phyloP scores from a whole-genome alignment of 2,797 vertebrate genomes.

The Chiroxiphia lanceolata region DNA sequence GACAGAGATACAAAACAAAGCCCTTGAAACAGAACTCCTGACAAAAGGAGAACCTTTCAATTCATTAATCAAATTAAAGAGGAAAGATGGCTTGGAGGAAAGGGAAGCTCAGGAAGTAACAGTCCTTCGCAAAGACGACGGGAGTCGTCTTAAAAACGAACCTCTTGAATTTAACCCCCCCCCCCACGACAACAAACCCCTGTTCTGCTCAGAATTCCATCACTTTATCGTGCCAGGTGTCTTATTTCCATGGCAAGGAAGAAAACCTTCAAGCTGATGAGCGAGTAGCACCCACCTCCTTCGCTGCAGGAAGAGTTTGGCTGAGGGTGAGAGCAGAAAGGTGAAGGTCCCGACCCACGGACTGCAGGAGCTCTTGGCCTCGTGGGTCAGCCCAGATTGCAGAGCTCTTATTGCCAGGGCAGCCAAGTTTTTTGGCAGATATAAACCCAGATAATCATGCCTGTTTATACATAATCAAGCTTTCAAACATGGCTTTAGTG shows the following conservation, averaged over 20 bases:
- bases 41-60: not conserved
- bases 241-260: not conserved
- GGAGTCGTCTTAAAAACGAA: not conserved
- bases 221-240: accelerated
- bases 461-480: not conserved
- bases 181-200: not conserved
- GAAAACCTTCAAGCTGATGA: not conserved
- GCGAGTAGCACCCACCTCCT: constrained; percentile 19
- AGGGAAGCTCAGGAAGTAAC: not conserved
- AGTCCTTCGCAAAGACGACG: not conserved
- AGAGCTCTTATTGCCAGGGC: constrained; percentile 34
- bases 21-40: constrained; percentile 23
- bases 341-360: not conserved
- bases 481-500: constrained; percentile 17
- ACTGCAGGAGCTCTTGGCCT: not conserved
- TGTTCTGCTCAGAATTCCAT: not conserved
- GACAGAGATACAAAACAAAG: not conserved
- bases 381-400: not conserved
- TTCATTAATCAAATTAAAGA: not conserved
- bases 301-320: not conserved
- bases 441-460: not conserved
- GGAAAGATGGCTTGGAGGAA: not conserved
- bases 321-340: not conserved
- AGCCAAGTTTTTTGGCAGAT: not conserved
- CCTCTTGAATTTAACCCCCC: not conserved